Evolutionary conservation across 1,140 invertebrate species (phyloP), one percentile per base, ranked within the genome.

Genomic region (Triops longicaudatus): DNA sequence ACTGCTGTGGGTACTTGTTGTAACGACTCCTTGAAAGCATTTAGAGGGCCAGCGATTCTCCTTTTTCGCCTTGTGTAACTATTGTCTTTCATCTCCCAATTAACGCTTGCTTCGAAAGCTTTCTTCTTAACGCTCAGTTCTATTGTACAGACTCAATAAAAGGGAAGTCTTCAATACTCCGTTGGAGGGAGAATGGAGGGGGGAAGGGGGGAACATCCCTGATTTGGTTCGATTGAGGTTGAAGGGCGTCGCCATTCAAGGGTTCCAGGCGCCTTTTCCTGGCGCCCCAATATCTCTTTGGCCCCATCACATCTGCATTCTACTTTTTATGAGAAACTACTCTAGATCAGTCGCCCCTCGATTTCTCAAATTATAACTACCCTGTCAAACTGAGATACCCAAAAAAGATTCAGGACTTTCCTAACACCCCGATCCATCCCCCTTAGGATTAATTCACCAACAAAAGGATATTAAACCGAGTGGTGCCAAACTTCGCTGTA

Each of bases 231-330:
- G 50, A 63, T 63, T 63, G 50, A 63, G 50, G 50, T 63, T 63
- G 50, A 63, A 63, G 50, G 50, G 50, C 50, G 50, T 63, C 50
- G 50, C 50, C 50, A 63, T 63, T 63, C 50, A 63, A 63, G 50
- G 50, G 50, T 63, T 14, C 50, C 22, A 63, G 50, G 50, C 50
- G 50, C 50, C 50, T 63, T 22, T 63, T 63, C 50, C 50, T 63
- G 50, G 50, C 50, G 50, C 50, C 50, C 31, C 50, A 63, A 63
- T 63, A 63, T 63, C 50, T 63, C 50, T 63, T 22, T 17, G 17
- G 17, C 17, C 50, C 50, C 14, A 63, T 22, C 14, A 17, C 50
- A 63, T 63, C 50, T 63, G 50, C 50, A 63, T 63, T 63, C n/a
- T 63, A 63, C 22, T 63, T 63, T 63, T 63, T 63, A 63, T 63